Conservation (phyloP, 2,888 invertebrate genomes). For the Platypus cylindrus region DNA sequence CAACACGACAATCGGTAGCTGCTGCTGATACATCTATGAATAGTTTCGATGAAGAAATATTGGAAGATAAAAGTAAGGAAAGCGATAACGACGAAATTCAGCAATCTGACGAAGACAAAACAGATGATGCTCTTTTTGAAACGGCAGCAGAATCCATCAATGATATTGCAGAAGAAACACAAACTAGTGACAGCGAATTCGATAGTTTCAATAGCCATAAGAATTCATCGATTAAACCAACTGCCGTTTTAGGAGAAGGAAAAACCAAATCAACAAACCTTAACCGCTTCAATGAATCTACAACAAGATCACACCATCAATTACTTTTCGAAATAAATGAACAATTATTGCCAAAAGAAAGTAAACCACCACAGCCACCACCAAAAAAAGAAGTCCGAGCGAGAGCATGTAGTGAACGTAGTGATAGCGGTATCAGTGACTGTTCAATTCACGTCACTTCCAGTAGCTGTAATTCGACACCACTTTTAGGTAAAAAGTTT, state of each 20-base stretch:
- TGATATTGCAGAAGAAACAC: conserved; percentile 1
- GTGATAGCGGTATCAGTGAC: conserved; percentile 45
- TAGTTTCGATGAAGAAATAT: conserved; percentile 35
- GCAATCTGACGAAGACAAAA: conserved; percentile 11
- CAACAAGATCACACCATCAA: not conserved
- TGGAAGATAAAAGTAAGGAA: conserved; percentile 5
- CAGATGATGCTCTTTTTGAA: conserved; percentile 6
- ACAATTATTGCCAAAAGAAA: not conserved
- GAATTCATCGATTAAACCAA: not conserved
- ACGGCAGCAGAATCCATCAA: not conserved
- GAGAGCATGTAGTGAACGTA: conserved; percentile 39
- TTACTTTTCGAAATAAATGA: not conserved
- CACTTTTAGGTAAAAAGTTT: conserved; percentile 29
- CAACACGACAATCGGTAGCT: conserved; percentile 38
- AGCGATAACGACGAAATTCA: conserved; percentile 1
- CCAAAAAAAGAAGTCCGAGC: conserved; percentile 14
- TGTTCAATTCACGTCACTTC: conserved; percentile 31
- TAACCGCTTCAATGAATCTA: not conserved
- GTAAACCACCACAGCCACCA: not conserved
- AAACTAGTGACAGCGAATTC: conserved; percentile 24
- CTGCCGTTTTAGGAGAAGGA: not conserved
- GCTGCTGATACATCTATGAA: conserved; percentile 34
- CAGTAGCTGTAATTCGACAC: conserved; percentile 25
- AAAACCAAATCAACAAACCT: not conserved
- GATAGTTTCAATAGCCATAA: conserved; percentile 7